These are phyloP conservation scores for Drosophila borealis DNA, from an alignment of 2,888 invertebrate species.

Conservation along the genomic window DNA sequence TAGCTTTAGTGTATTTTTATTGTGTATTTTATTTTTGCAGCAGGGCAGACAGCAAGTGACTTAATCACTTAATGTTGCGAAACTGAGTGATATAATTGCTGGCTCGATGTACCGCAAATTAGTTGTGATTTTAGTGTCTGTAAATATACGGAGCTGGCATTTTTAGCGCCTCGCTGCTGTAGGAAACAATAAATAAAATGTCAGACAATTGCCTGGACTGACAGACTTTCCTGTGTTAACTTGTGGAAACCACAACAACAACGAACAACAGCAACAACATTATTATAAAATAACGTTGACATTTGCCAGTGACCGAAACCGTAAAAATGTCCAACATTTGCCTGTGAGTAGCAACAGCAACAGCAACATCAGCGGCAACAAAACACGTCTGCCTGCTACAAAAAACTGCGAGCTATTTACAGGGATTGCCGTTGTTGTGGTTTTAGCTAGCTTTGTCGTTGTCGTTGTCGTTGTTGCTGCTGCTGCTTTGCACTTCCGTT, in stretches of 20 bases:
- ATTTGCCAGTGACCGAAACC: constrained; percentile 72
- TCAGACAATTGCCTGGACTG: constrained; percentile 42
- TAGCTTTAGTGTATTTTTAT: not conserved
- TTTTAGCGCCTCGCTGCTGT: constrained; percentile 46
- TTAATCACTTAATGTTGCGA: constrained; percentile 23
- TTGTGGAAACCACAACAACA: constrained; percentile 28
- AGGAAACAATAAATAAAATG: constrained; percentile 61
- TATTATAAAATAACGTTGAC: constrained; percentile 65
- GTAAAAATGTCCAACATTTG: constrained; percentile 76
- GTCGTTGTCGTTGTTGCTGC: constrained; percentile 21
- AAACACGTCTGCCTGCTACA: constrained; percentile 33
- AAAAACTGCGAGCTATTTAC: constrained; percentile 61
- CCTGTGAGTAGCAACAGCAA: constrained; percentile 51
- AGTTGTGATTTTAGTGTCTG: constrained; percentile 40
- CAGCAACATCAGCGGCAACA: constrained; percentile 30
- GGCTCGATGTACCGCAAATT: constrained; percentile 43
- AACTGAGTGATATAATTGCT: constrained; percentile 32
- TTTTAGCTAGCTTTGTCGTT: constrained; percentile 37
- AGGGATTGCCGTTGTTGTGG: constrained; percentile 66
- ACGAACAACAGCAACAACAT: constrained; percentile 28
- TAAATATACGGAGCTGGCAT: constrained; percentile 19
- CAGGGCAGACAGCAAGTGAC: constrained; percentile 4
- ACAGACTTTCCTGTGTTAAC: constrained; percentile 40
- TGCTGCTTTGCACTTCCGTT: constrained; percentile 70
- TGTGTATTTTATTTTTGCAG: not conserved